Evolutionary conservation across 2,797 vertebrate species (phyloP).

Genomic region (Peromyscus attwateri): DNA sequence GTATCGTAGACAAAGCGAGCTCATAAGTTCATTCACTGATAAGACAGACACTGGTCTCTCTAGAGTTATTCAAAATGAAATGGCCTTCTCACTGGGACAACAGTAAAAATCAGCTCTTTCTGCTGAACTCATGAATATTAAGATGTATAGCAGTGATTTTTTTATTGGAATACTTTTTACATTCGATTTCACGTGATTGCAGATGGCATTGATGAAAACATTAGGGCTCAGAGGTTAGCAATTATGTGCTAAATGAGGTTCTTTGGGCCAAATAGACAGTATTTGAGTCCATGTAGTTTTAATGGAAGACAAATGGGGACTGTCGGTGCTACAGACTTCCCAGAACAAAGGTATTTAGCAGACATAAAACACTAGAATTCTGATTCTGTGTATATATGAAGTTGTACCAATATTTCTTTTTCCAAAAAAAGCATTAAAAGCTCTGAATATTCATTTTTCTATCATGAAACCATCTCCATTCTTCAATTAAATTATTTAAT

Average conservation of each 20-base stretch:
- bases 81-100: neutral
- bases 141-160: neutral
- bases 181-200: neutral
- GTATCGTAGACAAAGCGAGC: slow-evolving; percentile 14
- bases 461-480: neutral
- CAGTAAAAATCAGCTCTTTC: slow-evolving; percentile 46
- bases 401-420: neutral
- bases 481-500: slow-evolving; percentile 6
- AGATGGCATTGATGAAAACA: neutral
- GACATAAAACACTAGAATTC: neutral
- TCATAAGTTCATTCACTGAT: neutral
- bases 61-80: slow-evolving; percentile 27
- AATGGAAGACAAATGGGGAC: neutral
- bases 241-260: neutral
- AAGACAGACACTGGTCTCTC: neutral
- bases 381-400: neutral
- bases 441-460: neutral
- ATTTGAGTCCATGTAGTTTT: neutral
- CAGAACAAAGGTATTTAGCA: neutral
- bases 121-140: neutral
- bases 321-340: neutral
- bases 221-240: neutral
- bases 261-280: neutral
- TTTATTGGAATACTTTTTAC: neutral
- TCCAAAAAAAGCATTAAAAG: neutral